phyloP scores from a whole-genome alignment of 2,888 invertebrate genomes.

The Ophioninae sp. region DNA sequence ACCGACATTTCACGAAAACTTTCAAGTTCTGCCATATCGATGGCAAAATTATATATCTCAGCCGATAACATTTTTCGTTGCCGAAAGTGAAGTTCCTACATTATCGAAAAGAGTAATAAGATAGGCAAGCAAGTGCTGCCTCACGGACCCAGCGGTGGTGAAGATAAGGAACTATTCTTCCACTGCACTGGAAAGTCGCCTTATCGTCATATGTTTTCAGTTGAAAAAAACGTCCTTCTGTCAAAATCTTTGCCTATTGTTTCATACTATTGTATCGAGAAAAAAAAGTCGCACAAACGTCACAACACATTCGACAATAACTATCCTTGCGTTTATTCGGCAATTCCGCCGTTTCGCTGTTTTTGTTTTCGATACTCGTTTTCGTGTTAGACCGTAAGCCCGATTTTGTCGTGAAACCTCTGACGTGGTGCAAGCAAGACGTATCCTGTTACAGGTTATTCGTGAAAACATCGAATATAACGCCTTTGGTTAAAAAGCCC shows the following conservation, averaged over 20 bases:
- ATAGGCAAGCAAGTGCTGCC: conserved; percentile 24
- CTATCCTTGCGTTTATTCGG: not conserved
- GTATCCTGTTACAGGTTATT: conserved; percentile 50
- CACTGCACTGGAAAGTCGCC: conserved; percentile 39
- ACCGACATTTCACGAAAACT: too few relatives aligned
- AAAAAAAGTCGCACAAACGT: conserved; percentile 41
- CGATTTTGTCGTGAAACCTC: conserved; percentile 42
- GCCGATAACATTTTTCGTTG: too few relatives aligned
- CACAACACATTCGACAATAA: conserved; percentile 33
- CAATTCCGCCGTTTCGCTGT: conserved; percentile 7
- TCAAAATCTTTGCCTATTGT: conserved; percentile 58
- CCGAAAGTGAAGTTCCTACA: too few relatives aligned
- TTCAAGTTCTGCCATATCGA: too few relatives aligned
- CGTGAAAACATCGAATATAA: conserved; percentile 40
- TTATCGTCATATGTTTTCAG: conserved; percentile 61
- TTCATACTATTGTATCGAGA: conserved; percentile 7
- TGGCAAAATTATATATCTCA: too few relatives aligned
- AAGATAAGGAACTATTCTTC: conserved; percentile 1
- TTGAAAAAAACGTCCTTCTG: conserved; percentile 56
- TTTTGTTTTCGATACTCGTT: conserved; percentile 21
- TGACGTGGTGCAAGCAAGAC: conserved; percentile 57
- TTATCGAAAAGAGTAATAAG: too few relatives aligned
- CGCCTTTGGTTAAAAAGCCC: not conserved
- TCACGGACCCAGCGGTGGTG: not conserved
- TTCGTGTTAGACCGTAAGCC: conserved; percentile 13